Evolutionary conservation across 2,888 invertebrate genomes (phyloP), one percentile per base, ranked within the genome.

Genomic region (Aspidiotus destructor): DNA sequence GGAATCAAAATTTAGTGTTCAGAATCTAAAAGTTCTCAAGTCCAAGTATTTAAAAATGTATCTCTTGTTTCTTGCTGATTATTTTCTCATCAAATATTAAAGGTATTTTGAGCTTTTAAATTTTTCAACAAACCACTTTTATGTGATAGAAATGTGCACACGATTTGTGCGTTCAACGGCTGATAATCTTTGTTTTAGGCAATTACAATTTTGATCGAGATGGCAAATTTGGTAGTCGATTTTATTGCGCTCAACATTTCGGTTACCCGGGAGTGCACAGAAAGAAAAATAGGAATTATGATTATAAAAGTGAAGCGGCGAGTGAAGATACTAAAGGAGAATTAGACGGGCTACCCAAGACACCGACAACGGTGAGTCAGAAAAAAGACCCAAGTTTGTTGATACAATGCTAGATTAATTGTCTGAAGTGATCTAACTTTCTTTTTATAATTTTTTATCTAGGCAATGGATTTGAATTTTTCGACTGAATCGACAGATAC

Each of bases 181-280:
- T 55, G 7, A 68, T 11, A n/a, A 69, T 69, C 15, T 55, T 15
- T 68, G 63, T 72, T 74, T 6, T 70, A 78, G 84, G 84, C 60
- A 86, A 85, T 70, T 89, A 88, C 75, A 81, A 85, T 57, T 88
- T 85, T 75, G 87, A 88, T 76, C 80, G 84, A 16, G 86, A 86
- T 72, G 85, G 85, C 72, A 81, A 83, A 28, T 83, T 82, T 74
- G 85, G 84, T 60, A 84, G 83, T 61, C 79, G 84, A 73, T 87
- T 91, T 77, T 90, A 87, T 77, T 92, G 91, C 75, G 80, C 83
- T 2, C 86, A 87, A 76, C 87, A 88, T 76, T 87, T 84, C 75
- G 85, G 86, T 70, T 78, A 86, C 76, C 80, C 83, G 41, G 84
- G 85, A 58, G 78, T 77, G 15, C 72, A 73, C 8, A 72, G 71